phyloP scores from a whole-genome alignment of 2,113 vertebrate genomes.

The Tichodroma muraria region DNA sequence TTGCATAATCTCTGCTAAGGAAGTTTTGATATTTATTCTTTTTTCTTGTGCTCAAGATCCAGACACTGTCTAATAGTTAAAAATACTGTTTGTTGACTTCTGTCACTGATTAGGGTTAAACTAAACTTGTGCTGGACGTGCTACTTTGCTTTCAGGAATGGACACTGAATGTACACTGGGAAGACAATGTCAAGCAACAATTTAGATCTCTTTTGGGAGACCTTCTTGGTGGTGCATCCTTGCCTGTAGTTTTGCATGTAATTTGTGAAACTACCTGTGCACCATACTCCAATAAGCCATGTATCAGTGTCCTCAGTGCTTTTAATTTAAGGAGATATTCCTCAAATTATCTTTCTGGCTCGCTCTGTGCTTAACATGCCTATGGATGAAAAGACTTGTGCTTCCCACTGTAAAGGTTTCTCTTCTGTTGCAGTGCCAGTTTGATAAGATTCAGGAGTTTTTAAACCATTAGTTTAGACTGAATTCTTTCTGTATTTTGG shows the following conservation, averaged over 20 bases:
- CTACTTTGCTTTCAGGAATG: background rate
- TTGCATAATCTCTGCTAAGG: background rate
- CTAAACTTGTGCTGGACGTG: background rate
- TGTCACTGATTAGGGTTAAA: background rate
- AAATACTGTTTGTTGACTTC: background rate
- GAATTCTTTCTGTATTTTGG: background rate
- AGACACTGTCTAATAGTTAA: background rate
- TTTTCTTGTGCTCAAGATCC: background rate
- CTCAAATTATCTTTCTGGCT: background rate
- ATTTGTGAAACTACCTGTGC: background rate
- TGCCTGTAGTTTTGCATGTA: background rate
- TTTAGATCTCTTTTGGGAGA: background rate
- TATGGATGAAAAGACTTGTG: background rate
- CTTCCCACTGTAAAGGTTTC: background rate
- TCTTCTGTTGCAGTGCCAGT: background rate
- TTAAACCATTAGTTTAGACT: background rate
- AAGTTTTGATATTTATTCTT: background rate
- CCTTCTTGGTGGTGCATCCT: background rate
- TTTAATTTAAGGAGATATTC: background rate
- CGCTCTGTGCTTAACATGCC: background rate
- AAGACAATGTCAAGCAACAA: background rate
- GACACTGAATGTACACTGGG: background rate
- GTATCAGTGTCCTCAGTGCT: background rate
- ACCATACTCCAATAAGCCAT: fast-evolving
- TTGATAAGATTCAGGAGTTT: background rate